Evolutionary conservation across 2,797 vertebrate genomes (phyloP), one percentile per base, ranked within the genome.

Genomic region (Clarias laeviceps): DNA sequence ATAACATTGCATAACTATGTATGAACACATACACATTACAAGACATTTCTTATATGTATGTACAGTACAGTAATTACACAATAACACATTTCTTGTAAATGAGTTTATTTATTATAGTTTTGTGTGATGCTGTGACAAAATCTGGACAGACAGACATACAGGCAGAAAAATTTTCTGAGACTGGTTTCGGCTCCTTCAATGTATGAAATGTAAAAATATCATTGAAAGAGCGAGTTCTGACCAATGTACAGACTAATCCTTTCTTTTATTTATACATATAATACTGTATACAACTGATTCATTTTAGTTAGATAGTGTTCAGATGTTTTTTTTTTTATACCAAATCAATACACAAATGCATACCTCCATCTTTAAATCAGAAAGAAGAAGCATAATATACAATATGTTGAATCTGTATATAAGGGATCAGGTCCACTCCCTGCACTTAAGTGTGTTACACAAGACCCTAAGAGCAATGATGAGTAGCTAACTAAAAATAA

Each of bases 401-500:
- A n/a, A 61, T 90, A 74, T 91, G 93, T 94, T 92, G 93, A 91
- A 84, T 89, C 85, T 88, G 18, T 68, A 34, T 50, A 27, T 73
- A n/a, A 73, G 37, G 45, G 12, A 91, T 92, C 88, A 89, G 82
- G 88, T 88, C 91, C 90, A 85, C 90, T 92, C 88, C 88, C 89
- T 87, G 90, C 90, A 94, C 93, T 90, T 93, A 93, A 90, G 91
- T 92, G 90, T 82, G 88, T 91, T 88, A 89, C 90, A 90, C 90
- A 92, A 87, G 86, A 90, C 84, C 85, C 78, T 84, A 65, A 85
- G 88, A 90, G 82, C 87, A 90, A 90, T 87, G 87, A 89, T 90
- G 87, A 90, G 89, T 91, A 89, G 90, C 89, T 79, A 81, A 84
- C 93, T 94, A 93, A 94, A 94, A 94, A 94, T 95, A 94, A 91